phyloP scores from a whole-genome alignment of 2,888 invertebrate species.

The Platypus cylindrus region DNA sequence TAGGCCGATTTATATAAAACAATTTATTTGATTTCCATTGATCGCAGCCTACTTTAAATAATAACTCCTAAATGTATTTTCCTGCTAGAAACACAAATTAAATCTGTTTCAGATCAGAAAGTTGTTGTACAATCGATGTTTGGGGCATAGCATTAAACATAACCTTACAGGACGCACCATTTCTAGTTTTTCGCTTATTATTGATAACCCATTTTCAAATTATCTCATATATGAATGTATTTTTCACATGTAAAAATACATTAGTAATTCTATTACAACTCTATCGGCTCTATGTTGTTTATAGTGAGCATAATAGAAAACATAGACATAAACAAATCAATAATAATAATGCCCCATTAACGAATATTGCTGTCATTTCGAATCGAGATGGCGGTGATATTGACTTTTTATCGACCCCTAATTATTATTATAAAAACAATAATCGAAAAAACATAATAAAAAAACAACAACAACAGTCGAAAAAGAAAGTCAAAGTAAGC shows the following conservation, averaged over 20 bases:
- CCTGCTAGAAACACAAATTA: too few species aligned
- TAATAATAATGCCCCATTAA: constrained; percentile 31
- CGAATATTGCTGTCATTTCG: constrained; percentile 44
- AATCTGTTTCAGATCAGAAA: constrained; percentile 40
- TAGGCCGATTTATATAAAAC: too few species aligned
- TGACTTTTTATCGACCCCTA: too few species aligned
- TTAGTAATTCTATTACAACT: constrained; percentile 78
- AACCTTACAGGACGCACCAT: constrained; percentile 75
- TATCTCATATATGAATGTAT: constrained; percentile 90
- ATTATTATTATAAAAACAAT: too few species aligned
- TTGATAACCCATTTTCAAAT: constrained; percentile 80
- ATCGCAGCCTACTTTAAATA: too few species aligned
- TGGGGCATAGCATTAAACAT: constrained; percentile 84
- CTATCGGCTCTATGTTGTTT: constrained; percentile 65
- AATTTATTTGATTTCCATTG: too few species aligned
- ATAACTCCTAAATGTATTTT: too few species aligned
- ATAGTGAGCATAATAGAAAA: constrained; percentile 49
- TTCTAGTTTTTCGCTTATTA: constrained; percentile 71
- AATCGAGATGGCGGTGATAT: too few species aligned
- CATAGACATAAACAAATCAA: too few species aligned
- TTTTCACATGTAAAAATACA: constrained; percentile 87
- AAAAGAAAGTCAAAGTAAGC: too few species aligned
- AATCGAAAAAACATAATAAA: too few species aligned
- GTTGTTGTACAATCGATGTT: constrained; percentile 79
- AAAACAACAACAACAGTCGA: too few species aligned